These are phyloP conservation scores for Lanius collurio DNA, from an alignment of 2,113 vertebrate genomes.

Conservation along the genomic window DNA sequence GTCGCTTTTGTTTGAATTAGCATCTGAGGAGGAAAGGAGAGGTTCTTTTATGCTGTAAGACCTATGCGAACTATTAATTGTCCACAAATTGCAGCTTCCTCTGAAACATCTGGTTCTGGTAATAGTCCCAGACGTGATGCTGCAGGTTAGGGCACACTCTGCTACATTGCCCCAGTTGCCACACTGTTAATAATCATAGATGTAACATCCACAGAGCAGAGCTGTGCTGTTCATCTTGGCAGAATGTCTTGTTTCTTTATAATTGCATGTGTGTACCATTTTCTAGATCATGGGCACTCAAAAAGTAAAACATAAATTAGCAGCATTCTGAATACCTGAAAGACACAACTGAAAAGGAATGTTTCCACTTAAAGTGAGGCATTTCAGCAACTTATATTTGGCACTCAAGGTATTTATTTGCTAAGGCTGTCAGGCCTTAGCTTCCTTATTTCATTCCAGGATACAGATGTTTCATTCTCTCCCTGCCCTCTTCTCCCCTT, in stretches of 20 bases:
- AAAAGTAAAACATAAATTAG: neutral
- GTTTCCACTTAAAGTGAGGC: neutral
- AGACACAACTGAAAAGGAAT: neutral
- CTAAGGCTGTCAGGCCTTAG: conserved; percentile 19
- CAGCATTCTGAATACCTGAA: neutral
- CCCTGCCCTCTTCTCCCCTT: neutral
- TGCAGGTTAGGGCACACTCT: neutral
- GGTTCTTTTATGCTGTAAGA: neutral
- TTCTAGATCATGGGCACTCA: neutral
- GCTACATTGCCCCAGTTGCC: neutral
- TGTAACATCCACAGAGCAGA: neutral
- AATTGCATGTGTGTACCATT: neutral
- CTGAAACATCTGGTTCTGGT: neutral
- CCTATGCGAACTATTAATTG: neutral
- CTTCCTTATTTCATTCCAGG: conserved; percentile 47
- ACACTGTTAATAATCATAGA: accelerated
- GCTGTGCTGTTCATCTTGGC: neutral
- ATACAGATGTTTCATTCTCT: conserved; percentile 49
- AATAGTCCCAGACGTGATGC: neutral
- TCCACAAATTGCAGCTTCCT: neutral
- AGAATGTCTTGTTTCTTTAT: neutral
- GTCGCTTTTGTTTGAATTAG: neutral
- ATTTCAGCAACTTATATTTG: neutral
- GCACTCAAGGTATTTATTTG: neutral
- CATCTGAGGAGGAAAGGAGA: neutral